phyloP scores from a whole-genome alignment of 2,113 vertebrate genomes.

The Camelus dromedarius region DNA sequence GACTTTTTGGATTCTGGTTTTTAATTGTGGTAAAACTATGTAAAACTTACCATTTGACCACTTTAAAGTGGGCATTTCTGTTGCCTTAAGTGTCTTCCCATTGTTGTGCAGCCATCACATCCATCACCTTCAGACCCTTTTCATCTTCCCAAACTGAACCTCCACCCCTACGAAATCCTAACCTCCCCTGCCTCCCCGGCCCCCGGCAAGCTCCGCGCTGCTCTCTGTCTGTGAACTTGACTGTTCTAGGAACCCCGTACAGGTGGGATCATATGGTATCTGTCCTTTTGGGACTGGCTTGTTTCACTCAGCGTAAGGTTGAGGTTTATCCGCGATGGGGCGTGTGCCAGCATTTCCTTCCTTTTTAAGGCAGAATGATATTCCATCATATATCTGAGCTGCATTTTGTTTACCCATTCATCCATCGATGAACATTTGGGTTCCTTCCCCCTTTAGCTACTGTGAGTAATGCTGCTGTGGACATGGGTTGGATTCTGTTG shows the following conservation, averaged over 20 bases:
- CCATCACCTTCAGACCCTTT: neutral
- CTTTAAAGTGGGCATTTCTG: neutral
- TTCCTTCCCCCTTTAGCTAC: neutral
- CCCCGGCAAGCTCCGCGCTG: neutral
- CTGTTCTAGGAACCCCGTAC: neutral
- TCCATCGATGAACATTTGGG: neutral
- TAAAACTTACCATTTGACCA: neutral
- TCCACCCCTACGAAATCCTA: neutral
- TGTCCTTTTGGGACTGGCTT: neutral
- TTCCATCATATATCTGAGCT: neutral
- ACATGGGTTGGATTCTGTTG: neutral
- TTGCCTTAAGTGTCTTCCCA: neutral
- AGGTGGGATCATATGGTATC: neutral
- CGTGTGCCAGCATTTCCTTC: neutral
- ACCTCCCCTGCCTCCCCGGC: neutral
- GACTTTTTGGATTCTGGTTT: neutral
- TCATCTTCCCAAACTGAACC: neutral
- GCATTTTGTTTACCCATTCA: neutral
- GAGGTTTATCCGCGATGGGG: neutral
- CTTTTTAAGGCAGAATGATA: neutral
- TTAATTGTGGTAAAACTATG: neutral
- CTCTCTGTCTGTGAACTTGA: neutral
- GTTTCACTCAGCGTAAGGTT: neutral
- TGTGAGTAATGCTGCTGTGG: neutral
- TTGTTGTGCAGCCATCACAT: neutral